phyloP scores from a whole-genome alignment of 2,113 vertebrate species.

The Pollachius pollachius region DNA sequence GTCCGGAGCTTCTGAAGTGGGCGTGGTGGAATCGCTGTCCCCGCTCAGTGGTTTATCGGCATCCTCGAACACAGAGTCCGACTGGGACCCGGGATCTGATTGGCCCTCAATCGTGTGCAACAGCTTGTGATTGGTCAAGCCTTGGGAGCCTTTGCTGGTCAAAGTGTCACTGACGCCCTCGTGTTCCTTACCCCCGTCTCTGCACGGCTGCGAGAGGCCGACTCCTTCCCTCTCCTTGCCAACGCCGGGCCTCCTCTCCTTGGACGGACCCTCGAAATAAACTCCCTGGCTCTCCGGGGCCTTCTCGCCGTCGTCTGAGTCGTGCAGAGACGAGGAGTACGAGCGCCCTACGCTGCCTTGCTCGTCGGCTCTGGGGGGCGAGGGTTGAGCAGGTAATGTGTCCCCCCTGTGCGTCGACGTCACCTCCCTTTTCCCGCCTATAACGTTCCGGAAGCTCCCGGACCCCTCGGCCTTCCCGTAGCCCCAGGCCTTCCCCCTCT shows the following conservation, averaged over 20 bases:
- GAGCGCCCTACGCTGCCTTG: slow-evolving; percentile 36
- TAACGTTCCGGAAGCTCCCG: slow-evolving; percentile 45
- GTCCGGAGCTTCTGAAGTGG: slow-evolving; percentile 42
- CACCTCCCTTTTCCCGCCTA: slow-evolving; percentile 43
- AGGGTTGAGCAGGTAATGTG: slow-evolving; percentile 28
- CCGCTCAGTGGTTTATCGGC: slow-evolving; percentile 55
- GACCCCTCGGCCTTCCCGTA: slow-evolving; percentile 67
- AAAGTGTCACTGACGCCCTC: slow-evolving; percentile 27
- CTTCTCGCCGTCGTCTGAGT: slow-evolving; percentile 56
- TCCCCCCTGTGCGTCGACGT: slow-evolving; percentile 40
- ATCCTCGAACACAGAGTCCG: slow-evolving; percentile 70
- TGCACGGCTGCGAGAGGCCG: slow-evolving; percentile 31
- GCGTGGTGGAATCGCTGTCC: slow-evolving; percentile 49
- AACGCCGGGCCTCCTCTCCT: slow-evolving; percentile 74
- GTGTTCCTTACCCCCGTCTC: slow-evolving; percentile 40
- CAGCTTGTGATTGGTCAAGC: slow-evolving; percentile 30
- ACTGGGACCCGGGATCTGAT: slow-evolving; percentile 64
- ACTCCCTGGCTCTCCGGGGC: slow-evolving; percentile 32
- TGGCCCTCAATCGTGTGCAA: slow-evolving; percentile 49
- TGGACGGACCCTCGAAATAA: slow-evolving; percentile 49
- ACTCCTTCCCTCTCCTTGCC: slow-evolving; percentile 68
- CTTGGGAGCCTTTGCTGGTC: slow-evolving; percentile 23
- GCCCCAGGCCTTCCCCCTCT: slow-evolving; percentile 77
- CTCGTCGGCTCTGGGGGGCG: slow-evolving; percentile 30
- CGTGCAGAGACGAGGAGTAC: slow-evolving; percentile 44